phyloP scores from a whole-genome alignment of 2,888 invertebrate species.

The Tineola bisselliella region DNA sequence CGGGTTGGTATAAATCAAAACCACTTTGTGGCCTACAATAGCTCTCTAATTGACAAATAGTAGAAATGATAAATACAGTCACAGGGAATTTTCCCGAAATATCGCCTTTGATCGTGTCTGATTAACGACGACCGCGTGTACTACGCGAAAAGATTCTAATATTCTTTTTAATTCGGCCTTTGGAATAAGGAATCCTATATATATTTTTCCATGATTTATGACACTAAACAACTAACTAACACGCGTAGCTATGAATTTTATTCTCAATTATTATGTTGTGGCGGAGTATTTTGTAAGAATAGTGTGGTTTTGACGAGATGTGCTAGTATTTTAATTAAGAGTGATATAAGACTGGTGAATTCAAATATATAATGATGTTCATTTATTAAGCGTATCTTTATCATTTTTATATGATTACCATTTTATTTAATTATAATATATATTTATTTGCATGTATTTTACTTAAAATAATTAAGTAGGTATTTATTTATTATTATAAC shows the following conservation, averaged over 20 bases:
- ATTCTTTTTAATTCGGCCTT: conserved; percentile 57
- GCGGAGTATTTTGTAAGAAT: neutral
- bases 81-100: conserved; percentile 58
- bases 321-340: neutral
- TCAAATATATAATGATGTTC: neutral
- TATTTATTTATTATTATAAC: too few species aligned
- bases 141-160: conserved; percentile 58
- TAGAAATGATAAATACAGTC: conserved; percentile 62
- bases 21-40: conserved; percentile 57
- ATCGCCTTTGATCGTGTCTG: conserved; percentile 60
- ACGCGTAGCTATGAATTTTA: neutral
- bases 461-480: too few species aligned
- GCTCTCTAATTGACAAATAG: conserved; percentile 66
- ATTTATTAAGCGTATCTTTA: neutral
- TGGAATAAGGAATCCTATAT: conserved; percentile 28
- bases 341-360: neutral
- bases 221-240: conserved; percentile 12
- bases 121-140: conserved; percentile 53
- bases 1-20: conserved; percentile 48
- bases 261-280: neutral
- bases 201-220: conserved; percentile 40
- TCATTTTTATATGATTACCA: too few species aligned
- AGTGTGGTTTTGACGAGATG: neutral
- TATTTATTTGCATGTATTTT: too few species aligned
- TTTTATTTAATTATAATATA: too few species aligned